Base-by-base conservation (phyloP, 2,888 invertebrate genomes). In the Eupithecia inturbata region DNA sequence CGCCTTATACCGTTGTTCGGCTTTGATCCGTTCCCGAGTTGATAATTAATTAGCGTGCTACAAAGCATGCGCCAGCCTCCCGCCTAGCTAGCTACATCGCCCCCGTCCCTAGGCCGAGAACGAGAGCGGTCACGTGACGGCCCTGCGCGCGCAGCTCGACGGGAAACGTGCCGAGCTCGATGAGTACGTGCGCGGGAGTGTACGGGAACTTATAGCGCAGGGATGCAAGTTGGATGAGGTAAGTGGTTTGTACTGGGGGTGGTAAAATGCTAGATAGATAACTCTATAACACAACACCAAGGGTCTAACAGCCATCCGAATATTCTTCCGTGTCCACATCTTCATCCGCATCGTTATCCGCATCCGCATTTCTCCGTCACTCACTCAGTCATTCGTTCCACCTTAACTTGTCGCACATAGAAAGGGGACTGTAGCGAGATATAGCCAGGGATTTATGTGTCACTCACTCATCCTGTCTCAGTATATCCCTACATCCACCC, bases 121-220 rank as follows among this genome's bases (percentile, higher is more conserved):
- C 87, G 96, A 96, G 89, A 96, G 95, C 90, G 93, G 93, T 81
- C 95, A 95, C 88, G 95, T 96, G 88, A 92, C 95, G 80, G 95
- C 95, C 70, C 92, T 96, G 84, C 93, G 95, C 82, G 87, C 91
- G 62, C 94, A 95, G 83, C 89, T 96, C 80, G 95, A 93, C 80
- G 93, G 91, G 79, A 95, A 95, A 89, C 90, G 90, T 83, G 88
- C 91, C 49, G 94, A 95, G 84, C 89, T 95, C 80, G 94, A 94
- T 68, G 91, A 92, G 79, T 95, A 94, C 81, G 92, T 95, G 83
- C 89, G 89, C 71, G 89, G 85, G 86, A 95, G 93, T 82, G 85
- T 95, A 72, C 90, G 91, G 84, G 94, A 95, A 78, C 91, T 96
- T 77, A 86, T 94, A 84, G 95, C 93, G 74, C 90, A 87, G 80